Conservation (phyloP, 2,797 vertebrate genomes). For the Acestrorhynchus altus region DNA sequence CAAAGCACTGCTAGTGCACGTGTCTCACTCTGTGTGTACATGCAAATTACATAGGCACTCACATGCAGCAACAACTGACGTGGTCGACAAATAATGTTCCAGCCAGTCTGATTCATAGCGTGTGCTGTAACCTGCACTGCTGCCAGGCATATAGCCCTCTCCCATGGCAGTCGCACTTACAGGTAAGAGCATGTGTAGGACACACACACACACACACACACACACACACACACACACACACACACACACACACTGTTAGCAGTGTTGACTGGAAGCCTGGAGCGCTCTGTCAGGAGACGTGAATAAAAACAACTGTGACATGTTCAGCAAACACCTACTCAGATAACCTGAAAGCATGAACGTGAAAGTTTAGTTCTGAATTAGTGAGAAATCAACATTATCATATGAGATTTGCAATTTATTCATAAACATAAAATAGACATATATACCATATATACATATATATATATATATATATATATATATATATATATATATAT, state of each 20-base stretch:
- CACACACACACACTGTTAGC: neutral
- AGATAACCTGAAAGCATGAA: neutral
- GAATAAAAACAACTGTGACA: neutral
- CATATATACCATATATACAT: too few relatives aligned
- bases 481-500: too few relatives aligned
- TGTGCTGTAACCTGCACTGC: constrained; percentile 28
- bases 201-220: constrained; percentile 15
- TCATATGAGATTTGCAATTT: too few relatives aligned
- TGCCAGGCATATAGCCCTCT: constrained; percentile 32
- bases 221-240: neutral
- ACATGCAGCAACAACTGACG: constrained; percentile 22
- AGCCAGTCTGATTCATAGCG: constrained; percentile 24
- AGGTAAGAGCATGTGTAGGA: constrained; percentile 2
- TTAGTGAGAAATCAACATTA: neutral
- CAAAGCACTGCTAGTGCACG: neutral
- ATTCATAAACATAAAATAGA: too few relatives aligned
- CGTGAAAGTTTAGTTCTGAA: neutral
- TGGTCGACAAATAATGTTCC: neutral
- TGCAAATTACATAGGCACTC: neutral
- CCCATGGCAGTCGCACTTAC: constrained; percentile 24
- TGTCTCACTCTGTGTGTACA: neutral
- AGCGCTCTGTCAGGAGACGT: constrained; percentile 13
- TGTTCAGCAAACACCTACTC: constrained; percentile 26
- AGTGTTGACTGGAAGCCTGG: neutral
- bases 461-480: too few relatives aligned